Base-by-base conservation (phyloP, 2,888 invertebrate species). In the Drosophila prostipennis region DNA sequence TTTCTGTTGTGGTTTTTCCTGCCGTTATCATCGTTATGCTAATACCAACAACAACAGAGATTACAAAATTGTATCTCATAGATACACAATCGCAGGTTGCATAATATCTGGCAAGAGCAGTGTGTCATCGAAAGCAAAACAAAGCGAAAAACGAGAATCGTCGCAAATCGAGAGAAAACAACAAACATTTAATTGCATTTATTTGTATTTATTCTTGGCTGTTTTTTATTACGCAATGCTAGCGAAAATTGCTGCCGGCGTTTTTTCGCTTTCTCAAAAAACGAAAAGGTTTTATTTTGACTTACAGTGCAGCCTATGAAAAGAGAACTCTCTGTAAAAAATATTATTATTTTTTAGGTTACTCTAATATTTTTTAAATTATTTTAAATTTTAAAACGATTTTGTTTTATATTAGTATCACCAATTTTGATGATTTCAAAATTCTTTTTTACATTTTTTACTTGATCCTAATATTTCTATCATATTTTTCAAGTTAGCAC, bases 191-290 rank as follows among this genome's bases (percentile, higher is more conserved):
- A 29, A 58, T 57, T 53, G 51, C 37, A 39, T 63, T 61, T 68
- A 39, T 68, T 64, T 72, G 49, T 72, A 19, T 42, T 43, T 65
- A 14, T 4, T 63, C 26, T 37, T 2, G 29, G 1, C 19, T 36
- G 19, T 52, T 26, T 67, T 60, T 57, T 80, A 63, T 81, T 81
- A 86, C 78, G 81, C 83, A 81, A 81, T 56, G 14, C 53, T 51
- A 68, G 51, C 39, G 29, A 36, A 16, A 55, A 54, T 49, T 34
- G 45, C 63, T 54, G 61, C 54, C 63, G 53, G 63, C 37, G 19
- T 60, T 53, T 53, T 3, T 34, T 11, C 2, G 5, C 16, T n/a
- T 43, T 26, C 29, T 10, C 10, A 13, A 34, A 34, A 19, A 34
- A 23, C 43, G 34, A 32, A 48, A 34, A 14, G 14, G 6, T n/a